These are phyloP conservation scores for Phanerotoma sp. DNA, from an alignment of 2,888 invertebrate species.

Conservation along the genomic window DNA sequence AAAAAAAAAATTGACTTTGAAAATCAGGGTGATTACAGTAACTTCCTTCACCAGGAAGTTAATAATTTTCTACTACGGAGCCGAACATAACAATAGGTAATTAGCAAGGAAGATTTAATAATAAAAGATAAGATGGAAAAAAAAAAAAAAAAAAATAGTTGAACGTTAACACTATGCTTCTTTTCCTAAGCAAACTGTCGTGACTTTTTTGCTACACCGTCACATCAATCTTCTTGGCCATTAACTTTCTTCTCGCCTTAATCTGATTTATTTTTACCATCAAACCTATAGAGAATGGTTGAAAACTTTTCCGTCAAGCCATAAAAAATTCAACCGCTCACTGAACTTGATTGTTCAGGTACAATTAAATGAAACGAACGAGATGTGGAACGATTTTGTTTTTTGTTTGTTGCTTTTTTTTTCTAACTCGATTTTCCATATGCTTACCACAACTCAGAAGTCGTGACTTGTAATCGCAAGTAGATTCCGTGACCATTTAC, in stretches of 20 bases:
- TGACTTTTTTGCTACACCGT: not conserved
- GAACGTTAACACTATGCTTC: not conserved
- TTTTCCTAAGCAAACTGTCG: not conserved
- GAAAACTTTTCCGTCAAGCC: not conserved
- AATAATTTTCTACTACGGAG: too few species aligned
- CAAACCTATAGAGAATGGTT: not conserved
- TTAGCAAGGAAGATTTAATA: too few species aligned
- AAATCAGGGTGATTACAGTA: too few species aligned
- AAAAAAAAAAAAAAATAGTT: not conserved
- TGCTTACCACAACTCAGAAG: not conserved
- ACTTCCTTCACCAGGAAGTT: too few species aligned
- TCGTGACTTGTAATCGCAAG: slow-evolving; percentile 1
- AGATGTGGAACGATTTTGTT: not conserved
- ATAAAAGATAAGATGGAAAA: not conserved
- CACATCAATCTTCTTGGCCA: not conserved
- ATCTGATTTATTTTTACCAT: slow-evolving; percentile 1
- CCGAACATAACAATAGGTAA: too few species aligned
- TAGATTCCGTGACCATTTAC: slow-evolving; percentile 1
- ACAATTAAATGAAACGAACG: not conserved
- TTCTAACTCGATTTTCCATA: not conserved
- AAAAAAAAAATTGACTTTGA: too few species aligned
- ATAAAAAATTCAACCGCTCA: not conserved
- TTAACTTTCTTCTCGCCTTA: not conserved
- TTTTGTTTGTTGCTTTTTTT: too few species aligned
- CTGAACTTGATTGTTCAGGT: not conserved